phyloP scores from a whole-genome alignment of 2,113 vertebrate genomes.

The Pavo muticus region DNA sequence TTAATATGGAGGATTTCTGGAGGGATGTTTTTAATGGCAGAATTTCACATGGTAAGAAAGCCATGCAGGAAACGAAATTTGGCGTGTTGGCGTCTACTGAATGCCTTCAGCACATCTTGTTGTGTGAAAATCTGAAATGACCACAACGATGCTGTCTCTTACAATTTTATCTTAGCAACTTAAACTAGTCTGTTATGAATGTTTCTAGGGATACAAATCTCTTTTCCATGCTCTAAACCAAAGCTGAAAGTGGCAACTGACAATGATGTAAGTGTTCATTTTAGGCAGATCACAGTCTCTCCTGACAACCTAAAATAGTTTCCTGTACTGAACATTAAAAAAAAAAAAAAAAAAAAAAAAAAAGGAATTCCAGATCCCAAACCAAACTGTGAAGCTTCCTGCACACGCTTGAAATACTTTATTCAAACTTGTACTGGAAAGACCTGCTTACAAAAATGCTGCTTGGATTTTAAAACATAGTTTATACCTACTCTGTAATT shows the following conservation, averaged over 20 bases:
- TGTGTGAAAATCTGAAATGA: conserved; percentile 5
- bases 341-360: background rate
- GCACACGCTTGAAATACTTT: background rate
- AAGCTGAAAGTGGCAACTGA: conserved; percentile 61
- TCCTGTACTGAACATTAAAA: conserved; percentile 24
- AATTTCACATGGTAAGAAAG: conserved; percentile 49
- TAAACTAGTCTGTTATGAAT: conserved; percentile 57
- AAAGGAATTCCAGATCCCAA: background rate
- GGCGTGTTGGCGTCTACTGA: conserved; percentile 9
- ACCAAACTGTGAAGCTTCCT: background rate
- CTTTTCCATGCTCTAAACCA: conserved; percentile 69
- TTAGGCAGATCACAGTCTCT: conserved; percentile 40
- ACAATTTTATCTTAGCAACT: conserved; percentile 58
- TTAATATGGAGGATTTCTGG: conserved; percentile 17
- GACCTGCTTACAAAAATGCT: conserved; percentile 29
- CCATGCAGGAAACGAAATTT: conserved; percentile 38
- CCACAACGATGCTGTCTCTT: background rate
- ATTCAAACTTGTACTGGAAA: conserved; percentile 45
- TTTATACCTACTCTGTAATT: background rate
- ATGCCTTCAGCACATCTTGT: background rate
- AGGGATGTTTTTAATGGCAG: conserved; percentile 43
- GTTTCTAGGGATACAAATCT: conserved; percentile 73
- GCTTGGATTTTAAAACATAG: background rate
- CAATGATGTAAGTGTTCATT: conserved; percentile 64
- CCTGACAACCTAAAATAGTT: conserved; percentile 42